A percentile compares a stretch with the other conserved stretches of the same genome.
These are phyloP conservation scores for Strix aluco DNA, from an alignment of 2,113 vertebrate species.

Conservation along the genomic window DNA sequence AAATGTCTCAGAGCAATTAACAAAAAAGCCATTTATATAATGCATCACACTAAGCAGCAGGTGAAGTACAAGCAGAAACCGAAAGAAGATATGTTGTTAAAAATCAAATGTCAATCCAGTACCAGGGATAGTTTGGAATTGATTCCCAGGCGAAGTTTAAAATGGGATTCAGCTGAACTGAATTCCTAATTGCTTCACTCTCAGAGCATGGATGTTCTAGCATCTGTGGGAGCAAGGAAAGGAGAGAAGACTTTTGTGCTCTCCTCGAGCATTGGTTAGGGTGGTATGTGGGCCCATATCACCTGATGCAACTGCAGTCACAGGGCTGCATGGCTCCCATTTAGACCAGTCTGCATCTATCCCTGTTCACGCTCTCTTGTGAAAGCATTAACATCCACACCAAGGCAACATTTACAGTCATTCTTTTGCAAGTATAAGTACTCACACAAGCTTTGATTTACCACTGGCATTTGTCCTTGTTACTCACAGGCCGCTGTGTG, in stretches of 20 bases:
- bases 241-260: not conserved
- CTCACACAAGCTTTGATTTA: not conserved
- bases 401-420: not conserved
- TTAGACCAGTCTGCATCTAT: not conserved
- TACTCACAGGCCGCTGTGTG: not conserved
- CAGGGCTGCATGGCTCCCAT: not conserved
- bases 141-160: constrained; percentile 20
- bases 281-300: not conserved
- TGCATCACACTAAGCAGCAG: constrained; percentile 18
- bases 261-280: fast-evolving
- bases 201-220: not conserved
- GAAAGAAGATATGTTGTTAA: constrained; percentile 16
- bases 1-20: constrained; percentile 22
- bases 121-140: not conserved
- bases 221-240: not conserved
- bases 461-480: not conserved
- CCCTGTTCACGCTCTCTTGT: not conserved
- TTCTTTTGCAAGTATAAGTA: not conserved
- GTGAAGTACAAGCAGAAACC: constrained; percentile 32
- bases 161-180: not conserved
- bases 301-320: not conserved
- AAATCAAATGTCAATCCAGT: not conserved
- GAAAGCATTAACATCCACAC: not conserved
- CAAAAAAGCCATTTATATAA: constrained; percentile 27
- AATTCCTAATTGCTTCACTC: not conserved